A percentile compares a stretch with the other conserved stretches of the same genome.
Evolutionary conservation across 2,888 invertebrate species (phyloP).

Genomic region (Camptogramma bilineatum): DNA sequence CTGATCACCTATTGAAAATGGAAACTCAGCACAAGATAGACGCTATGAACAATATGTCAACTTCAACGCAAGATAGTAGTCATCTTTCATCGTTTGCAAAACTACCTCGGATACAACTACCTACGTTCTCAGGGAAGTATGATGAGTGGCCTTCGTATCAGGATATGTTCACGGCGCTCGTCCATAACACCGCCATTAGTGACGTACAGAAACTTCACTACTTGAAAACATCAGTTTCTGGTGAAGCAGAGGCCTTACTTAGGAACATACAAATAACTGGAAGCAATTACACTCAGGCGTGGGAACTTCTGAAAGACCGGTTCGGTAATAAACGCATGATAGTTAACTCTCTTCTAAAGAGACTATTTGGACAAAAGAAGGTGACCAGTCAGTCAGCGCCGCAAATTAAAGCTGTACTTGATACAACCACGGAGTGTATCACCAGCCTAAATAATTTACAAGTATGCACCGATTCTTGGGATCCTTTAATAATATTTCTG

Average conservation of each 20-base stretch:
- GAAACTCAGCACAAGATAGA: not conserved
- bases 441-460: no score
- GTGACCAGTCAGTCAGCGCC: no score
- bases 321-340: no score
- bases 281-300: no score
- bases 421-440: no score
- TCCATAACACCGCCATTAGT: not conserved
- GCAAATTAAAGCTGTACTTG: no score
- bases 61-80: not conserved
- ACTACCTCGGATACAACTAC: slow-evolving; percentile 9
- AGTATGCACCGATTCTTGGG: slow-evolving; percentile 1
- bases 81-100: slow-evolving; percentile 2
- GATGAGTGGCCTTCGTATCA: slow-evolving; percentile 7
- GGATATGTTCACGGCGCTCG: slow-evolving; percentile 4
- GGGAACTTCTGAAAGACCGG: no score
- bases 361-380: no score
- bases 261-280: no score
- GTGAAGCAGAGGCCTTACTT: slow-evolving; percentile 3
- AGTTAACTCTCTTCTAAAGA: no score
- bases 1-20: slow-evolving; percentile 2
- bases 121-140: slow-evolving; percentile 9
- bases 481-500: slow-evolving; percentile 43
- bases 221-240: slow-evolving; percentile 17
- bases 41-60: not conserved
- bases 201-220: not conserved